Conservation (phyloP, 2,113 vertebrate species). For the Entomyzon cyanotis region DNA sequence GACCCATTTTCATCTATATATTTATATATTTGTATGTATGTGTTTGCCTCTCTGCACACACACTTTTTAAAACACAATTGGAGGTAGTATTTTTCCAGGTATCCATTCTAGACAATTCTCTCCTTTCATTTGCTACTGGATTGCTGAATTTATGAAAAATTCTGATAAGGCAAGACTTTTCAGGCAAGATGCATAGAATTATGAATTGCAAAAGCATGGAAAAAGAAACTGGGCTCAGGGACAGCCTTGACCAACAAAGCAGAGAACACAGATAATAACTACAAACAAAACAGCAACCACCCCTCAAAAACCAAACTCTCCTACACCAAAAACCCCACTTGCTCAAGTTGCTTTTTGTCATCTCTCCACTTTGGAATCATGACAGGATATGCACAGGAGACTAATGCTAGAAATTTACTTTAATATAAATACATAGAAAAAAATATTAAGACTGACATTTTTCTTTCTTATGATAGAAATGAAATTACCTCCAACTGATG, state of each 20-base stretch:
- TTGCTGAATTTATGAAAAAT: neutral
- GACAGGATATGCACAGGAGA: neutral
- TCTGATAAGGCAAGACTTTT: neutral
- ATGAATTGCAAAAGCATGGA: neutral
- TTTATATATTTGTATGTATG: neutral
- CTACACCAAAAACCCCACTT: neutral
- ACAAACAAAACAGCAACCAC: neutral
- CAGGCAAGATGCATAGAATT: neutral
- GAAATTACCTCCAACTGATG: slow-evolving; percentile 92
- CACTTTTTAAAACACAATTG: neutral
- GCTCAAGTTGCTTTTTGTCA: neutral
- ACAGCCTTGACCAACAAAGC: neutral
- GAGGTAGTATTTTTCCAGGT: neutral
- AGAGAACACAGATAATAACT: neutral
- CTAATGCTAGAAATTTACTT: neutral
- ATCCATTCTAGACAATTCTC: neutral
- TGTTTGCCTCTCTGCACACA: neutral
- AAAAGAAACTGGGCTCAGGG: neutral
- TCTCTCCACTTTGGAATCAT: neutral
- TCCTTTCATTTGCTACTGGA: neutral
- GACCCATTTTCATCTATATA: neutral
- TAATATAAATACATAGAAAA: neutral
- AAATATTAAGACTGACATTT: neutral
- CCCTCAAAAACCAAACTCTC: neutral
- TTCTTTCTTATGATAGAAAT: neutral